Percentiles rank a stretch among this genome's conserved stretches.
These are phyloP conservation scores for Acanthosoma haemorrhoidale DNA, from an alignment of 2,888 invertebrate genomes.

Conservation along the genomic window DNA sequence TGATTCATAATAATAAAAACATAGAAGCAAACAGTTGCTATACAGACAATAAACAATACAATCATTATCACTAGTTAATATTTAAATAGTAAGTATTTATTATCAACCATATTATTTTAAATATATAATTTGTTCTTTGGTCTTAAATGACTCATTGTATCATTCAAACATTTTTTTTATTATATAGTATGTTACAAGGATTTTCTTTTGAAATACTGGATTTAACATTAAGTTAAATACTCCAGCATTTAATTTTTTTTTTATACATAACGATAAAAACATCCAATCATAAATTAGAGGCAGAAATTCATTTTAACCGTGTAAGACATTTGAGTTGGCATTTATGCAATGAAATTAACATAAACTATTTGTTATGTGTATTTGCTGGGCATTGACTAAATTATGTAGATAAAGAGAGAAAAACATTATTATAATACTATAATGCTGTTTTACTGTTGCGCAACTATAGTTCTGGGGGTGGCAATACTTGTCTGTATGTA, in stretches of 20 bases:
- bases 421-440: no score
- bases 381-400: no score
- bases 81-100: not conserved
- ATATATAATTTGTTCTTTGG: not conserved
- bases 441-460: no score
- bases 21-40: not conserved
- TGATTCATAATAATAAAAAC: not conserved
- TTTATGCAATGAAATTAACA: no score
- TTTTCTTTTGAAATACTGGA: not conserved
- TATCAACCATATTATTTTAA: not conserved
- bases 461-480: no score
- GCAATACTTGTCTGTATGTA: no score
- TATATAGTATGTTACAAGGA: no score
- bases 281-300: not conserved
- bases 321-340: not conserved
- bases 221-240: not conserved
- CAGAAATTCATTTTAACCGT: not conserved
- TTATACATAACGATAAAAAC: not conserved
- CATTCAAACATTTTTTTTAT: not conserved
- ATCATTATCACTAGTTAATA: not conserved
- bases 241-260: not conserved
- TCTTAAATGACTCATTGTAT: constrained; percentile 10
- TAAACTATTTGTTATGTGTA: no score
- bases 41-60: not conserved
- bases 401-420: no score